These are phyloP conservation scores for Cygnus atratus DNA, from an alignment of 2,113 vertebrate species.

Conservation along the genomic window DNA sequence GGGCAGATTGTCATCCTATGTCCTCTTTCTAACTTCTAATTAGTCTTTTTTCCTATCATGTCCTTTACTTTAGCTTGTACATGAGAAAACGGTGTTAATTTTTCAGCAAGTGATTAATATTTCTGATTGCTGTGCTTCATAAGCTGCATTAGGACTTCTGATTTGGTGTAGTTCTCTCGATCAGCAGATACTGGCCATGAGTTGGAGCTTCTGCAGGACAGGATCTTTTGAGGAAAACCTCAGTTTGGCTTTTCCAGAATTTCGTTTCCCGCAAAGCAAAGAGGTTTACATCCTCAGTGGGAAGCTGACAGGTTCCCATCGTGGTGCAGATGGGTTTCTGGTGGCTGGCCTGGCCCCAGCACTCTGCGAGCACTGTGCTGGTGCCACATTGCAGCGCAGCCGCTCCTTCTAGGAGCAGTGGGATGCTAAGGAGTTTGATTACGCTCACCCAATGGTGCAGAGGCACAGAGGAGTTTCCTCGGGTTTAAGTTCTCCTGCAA, in stretches of 20 bases:
- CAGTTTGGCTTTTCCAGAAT: neutral
- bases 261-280: neutral
- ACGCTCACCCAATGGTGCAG: neutral
- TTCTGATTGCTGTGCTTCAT: neutral
- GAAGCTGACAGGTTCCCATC: neutral
- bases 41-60: neutral
- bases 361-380: neutral
- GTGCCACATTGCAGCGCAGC: neutral
- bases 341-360: neutral
- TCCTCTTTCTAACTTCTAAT: neutral
- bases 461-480: neutral
- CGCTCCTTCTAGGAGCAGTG: neutral
- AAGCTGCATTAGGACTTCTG: neutral
- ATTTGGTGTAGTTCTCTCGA: neutral
- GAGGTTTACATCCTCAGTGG: neutral
- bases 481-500: neutral
- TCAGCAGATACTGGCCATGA: neutral
- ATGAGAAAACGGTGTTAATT: neutral
- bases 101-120: neutral
- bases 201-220: neutral
- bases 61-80: neutral
- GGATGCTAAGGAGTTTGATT: neutral
- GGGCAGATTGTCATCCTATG: neutral
- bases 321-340: rapidly evolving
- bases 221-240: neutral